phyloP scores from a whole-genome alignment of 2,888 invertebrate genomes.

The Strigamia transsilvanica region DNA sequence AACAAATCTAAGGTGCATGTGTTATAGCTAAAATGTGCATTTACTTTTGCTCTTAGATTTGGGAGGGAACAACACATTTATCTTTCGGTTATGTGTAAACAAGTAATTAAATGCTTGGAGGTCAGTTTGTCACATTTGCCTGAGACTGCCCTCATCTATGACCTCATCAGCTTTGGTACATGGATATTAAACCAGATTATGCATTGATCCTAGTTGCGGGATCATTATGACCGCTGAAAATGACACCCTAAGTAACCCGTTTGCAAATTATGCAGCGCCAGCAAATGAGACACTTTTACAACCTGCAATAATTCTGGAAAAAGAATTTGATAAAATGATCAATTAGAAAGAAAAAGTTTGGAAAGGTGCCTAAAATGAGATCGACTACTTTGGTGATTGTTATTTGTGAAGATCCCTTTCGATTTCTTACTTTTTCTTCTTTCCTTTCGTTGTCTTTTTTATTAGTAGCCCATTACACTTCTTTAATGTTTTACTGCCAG shows the following conservation, averaged over 20 bases:
- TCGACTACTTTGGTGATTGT: neutral
- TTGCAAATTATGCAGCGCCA: neutral
- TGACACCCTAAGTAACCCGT: neutral
- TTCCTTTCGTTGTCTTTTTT: neutral
- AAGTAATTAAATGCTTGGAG: neutral
- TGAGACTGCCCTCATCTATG: neutral
- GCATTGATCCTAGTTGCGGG: slow-evolving; percentile 27
- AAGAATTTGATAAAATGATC: neutral
- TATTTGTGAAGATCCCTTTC: slow-evolving; percentile 27
- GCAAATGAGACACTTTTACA: slow-evolving; percentile 10
- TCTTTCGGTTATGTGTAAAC: slow-evolving; percentile 21
- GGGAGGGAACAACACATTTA: neutral
- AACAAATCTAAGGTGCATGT: neutral
- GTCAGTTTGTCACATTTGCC: neutral
- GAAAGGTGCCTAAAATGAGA: neutral
- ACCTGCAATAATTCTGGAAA: neutral
- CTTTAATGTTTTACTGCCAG: neutral
- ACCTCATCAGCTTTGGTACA: slow-evolving; percentile 35
- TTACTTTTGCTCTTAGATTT: neutral
- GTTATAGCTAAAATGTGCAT: neutral
- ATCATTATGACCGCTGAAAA: slow-evolving; percentile 23
- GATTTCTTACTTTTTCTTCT: neutral
- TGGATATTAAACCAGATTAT: slow-evolving; percentile 41
- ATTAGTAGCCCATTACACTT: neutral
- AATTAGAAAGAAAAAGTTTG: neutral